phyloP scores from a whole-genome alignment of 2,113 vertebrate genomes.

The Heterotis niloticus region DNA sequence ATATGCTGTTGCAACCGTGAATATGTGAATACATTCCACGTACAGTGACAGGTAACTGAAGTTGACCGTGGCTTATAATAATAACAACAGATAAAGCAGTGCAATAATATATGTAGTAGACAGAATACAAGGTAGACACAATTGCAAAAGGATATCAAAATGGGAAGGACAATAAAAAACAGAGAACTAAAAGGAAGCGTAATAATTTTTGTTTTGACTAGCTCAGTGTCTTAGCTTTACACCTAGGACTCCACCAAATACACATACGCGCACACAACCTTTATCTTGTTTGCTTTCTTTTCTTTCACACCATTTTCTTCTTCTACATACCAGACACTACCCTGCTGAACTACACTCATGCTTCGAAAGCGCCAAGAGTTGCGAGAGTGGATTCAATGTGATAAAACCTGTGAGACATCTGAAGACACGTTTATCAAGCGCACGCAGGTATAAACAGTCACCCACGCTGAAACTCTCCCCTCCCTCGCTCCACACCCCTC shows the following conservation, averaged over 20 bases:
- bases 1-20: no score
- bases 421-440: conserved; percentile 27
- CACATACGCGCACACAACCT: not conserved
- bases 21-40: no score
- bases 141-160: no score
- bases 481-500: conserved; percentile 31
- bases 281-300: conserved; percentile 22
- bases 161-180: no score
- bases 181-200: no score
- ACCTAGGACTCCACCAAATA: not conserved
- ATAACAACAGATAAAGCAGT: conserved; percentile 42
- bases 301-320: conserved; percentile 41
- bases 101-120: conserved; percentile 36
- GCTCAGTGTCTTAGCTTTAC: no score
- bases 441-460: conserved; percentile 49
- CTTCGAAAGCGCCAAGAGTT: conserved; percentile 9
- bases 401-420: not conserved
- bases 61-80: no score
- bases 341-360: not conserved
- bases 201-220: no score
- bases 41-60: no score
- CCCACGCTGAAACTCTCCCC: conserved; percentile 15
- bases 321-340: conserved; percentile 20
- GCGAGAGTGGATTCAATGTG: not conserved
- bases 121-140: conserved; percentile 16